Conservation (phyloP, 1,140 invertebrate genomes). For the Bombus affinis region DNA sequence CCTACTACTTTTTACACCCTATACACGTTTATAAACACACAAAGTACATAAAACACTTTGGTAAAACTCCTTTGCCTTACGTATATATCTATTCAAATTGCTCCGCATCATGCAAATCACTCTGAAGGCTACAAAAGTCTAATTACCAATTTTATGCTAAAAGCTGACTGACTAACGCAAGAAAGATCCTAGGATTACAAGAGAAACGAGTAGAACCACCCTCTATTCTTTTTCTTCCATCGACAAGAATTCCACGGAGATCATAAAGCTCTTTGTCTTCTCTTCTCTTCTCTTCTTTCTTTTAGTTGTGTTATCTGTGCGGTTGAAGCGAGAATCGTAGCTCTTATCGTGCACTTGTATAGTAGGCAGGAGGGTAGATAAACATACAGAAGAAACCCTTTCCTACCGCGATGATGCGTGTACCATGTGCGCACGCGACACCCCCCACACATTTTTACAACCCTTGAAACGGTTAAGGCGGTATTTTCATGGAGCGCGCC, state of each 20-base stretch:
- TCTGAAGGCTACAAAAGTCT: background rate
- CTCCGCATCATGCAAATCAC: background rate
- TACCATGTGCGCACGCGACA: conserved; percentile 58
- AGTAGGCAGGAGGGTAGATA: conserved; percentile 32
- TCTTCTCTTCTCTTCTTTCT: background rate
- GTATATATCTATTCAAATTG: background rate
- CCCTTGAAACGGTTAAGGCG: conserved; percentile 50
- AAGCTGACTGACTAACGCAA: background rate
- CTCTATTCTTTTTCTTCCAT: background rate
- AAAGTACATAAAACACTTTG: background rate
- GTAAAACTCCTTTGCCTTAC: background rate
- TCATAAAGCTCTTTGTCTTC: conserved; percentile 18
- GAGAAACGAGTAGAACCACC: background rate
- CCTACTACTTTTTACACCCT: too few species aligned
- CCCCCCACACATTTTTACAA: conserved; percentile 26
- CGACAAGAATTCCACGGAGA: background rate
- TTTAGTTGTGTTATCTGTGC: background rate
- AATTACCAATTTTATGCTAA: background rate
- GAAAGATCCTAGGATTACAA: too few species aligned
- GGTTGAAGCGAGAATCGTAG: conserved; percentile 21
- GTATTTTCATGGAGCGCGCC: conserved; percentile 29
- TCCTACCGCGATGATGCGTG: conserved; percentile 33
- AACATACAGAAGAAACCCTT: conserved; percentile 40
- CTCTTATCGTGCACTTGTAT: conserved; percentile 26
- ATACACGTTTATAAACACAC: background rate